phyloP scores from a whole-genome alignment of 1,140 invertebrate species.

The Rhopalosiphum maidis region DNA sequence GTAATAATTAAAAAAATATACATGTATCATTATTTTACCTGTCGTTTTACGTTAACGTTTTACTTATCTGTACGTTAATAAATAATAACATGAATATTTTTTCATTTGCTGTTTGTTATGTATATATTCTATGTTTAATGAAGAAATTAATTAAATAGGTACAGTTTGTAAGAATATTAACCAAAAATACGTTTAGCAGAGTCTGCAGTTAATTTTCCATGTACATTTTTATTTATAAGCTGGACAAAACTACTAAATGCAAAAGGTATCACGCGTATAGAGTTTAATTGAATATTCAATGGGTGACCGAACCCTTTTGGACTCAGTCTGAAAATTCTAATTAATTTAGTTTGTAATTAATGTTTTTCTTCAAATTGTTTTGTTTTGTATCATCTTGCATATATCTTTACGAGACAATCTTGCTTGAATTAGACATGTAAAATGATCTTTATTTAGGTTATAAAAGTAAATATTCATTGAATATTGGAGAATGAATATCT shows the following conservation, averaged over 20 bases:
- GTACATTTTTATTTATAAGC: constrained; percentile 38
- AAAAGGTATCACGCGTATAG: constrained; percentile 14
- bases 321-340: background rate
- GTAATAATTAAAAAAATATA: no score
- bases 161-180: background rate
- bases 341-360: constrained; percentile 39
- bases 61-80: background rate
- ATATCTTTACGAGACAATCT: background rate
- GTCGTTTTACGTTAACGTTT: no score
- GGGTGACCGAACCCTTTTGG: background rate
- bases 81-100: background rate
- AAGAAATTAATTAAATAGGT: background rate
- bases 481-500: background rate
- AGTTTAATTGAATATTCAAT: constrained; percentile 49
- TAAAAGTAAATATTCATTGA: background rate
- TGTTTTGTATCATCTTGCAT: background rate
- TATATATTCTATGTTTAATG: background rate
- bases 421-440: background rate
- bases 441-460: background rate
- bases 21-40: no score
- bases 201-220: constrained; percentile 24
- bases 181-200: background rate
- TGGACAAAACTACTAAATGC: background rate
- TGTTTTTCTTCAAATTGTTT: background rate
- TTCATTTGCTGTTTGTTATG: background rate